A percentile compares a stretch with the other conserved stretches of the same genome.
These are phyloP conservation scores for Lithosia quadra DNA, from an alignment of 2,888 invertebrate species.

Conservation along the genomic window DNA sequence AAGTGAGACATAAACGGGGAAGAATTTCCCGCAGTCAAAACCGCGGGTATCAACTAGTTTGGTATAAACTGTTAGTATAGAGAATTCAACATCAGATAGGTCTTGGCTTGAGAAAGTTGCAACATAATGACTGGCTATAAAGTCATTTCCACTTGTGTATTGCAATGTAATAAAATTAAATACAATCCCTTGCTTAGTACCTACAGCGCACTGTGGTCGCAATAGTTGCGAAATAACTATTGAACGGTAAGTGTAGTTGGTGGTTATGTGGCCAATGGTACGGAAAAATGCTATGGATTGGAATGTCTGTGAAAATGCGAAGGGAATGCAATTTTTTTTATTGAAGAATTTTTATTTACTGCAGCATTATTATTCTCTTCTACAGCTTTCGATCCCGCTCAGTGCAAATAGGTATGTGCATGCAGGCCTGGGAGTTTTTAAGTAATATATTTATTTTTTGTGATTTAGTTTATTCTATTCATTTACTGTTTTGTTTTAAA, in stretches of 20 bases:
- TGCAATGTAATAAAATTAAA: conserved; percentile 21
- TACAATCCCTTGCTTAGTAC: conserved; percentile 12
- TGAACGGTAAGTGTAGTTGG: conserved; percentile 10
- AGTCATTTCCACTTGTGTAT: conserved; percentile 12
- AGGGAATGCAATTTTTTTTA: not conserved
- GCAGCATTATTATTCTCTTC: not conserved
- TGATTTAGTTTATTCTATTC: too few species aligned
- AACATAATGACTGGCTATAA: conserved; percentile 10
- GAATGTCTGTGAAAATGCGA: conserved; percentile 2
- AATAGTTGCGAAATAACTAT: conserved; percentile 15
- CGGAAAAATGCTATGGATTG: conserved; percentile 3
- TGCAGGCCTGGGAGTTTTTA: too few species aligned
- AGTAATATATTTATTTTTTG: too few species aligned
- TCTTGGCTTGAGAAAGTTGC: not conserved
- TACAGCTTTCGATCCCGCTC: too few species aligned
- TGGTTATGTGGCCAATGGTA: conserved; percentile 10
- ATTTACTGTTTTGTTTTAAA: too few species aligned
- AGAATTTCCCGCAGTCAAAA: too few species aligned
- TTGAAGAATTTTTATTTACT: not conserved
- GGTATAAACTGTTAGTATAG: not conserved
- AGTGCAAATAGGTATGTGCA: not conserved
- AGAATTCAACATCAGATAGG: not conserved
- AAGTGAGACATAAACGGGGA: too few species aligned
- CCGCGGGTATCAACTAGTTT: too few species aligned
- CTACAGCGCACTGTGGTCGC: not conserved